phyloP scores from a whole-genome alignment of 2,113 vertebrate genomes.

The Glareola pratincola region DNA sequence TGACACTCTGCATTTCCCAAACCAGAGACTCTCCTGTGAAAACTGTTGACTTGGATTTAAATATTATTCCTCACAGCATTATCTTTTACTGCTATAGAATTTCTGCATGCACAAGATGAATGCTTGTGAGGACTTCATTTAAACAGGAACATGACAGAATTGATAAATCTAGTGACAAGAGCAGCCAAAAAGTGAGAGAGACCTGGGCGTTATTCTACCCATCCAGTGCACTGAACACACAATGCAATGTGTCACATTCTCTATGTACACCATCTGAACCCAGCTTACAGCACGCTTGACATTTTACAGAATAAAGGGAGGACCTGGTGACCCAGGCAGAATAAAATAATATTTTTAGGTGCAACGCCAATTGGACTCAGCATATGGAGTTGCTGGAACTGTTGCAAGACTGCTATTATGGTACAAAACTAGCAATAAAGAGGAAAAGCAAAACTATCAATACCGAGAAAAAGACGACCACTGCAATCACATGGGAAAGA shows the following conservation, averaged over 20 bases:
- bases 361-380: background rate
- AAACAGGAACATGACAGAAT: background rate
- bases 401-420: background rate
- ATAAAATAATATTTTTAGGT: background rate
- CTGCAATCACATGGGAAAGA: background rate
- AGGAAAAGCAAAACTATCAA: background rate
- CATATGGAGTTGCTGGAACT: background rate
- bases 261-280: background rate
- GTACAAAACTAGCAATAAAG: background rate
- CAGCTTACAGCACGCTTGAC: background rate
- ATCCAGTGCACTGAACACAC: fast-evolving
- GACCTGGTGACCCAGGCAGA: background rate
- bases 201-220: background rate
- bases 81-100: background rate
- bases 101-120: background rate
- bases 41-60: background rate
- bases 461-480: background rate
- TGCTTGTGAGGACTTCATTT: background rate
- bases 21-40: background rate
- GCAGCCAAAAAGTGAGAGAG: background rate
- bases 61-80: background rate
- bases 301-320: background rate
- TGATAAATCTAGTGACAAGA: background rate
- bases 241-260: background rate
- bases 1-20: background rate